Base-by-base conservation (phyloP, 1,140 invertebrate species). In the Dinothrombium tinctorium region DNA sequence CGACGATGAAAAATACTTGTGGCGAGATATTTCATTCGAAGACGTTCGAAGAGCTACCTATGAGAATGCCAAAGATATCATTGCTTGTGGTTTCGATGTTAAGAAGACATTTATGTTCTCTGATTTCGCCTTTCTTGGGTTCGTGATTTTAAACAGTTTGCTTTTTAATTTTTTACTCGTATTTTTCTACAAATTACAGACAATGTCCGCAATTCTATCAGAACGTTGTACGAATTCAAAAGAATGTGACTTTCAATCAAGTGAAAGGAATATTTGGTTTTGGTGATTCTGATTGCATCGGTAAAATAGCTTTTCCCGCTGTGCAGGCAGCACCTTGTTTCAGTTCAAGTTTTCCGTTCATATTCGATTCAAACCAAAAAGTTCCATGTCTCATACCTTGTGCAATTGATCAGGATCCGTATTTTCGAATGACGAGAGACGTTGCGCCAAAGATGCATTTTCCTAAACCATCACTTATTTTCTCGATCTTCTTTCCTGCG, bases 331-430 rank as follows among this genome's bases (percentile, higher is more conserved):
- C 86, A 0, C 92, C 94, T 1, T 77, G 82, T 9, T 73, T 99
- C 53, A 83, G 82, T 1, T 76, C 76, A 8, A 76, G 80, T n/a
- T 99, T 98, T 62, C 92, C 92, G 0, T 73, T 77, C 40, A 86
- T 99, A 49, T 98, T 99, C 58, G 73, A 61, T 24, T 54, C 67
- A 2, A 65, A 72, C 40, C 72, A 71, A 37, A 80, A 86, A 55
- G 65, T 86, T 39, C 77, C 76, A 4, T 94, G 86, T 54, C 63
- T 99, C 1, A 92, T 99, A 47, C 92, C 92, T 0, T 98, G 90
- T 63, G 94, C 87, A 22, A 98, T 99, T 52, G 94, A 99, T 68
- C 94, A 99, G 69, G 92, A 98, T 63, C 92, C 92, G 0, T 98
- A 96, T 59, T 98, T 99, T 59, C 68, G 92, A 41, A 94, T 99